Evolutionary conservation across 2,113 vertebrate species (phyloP).

Genomic region (Murina feae): DNA sequence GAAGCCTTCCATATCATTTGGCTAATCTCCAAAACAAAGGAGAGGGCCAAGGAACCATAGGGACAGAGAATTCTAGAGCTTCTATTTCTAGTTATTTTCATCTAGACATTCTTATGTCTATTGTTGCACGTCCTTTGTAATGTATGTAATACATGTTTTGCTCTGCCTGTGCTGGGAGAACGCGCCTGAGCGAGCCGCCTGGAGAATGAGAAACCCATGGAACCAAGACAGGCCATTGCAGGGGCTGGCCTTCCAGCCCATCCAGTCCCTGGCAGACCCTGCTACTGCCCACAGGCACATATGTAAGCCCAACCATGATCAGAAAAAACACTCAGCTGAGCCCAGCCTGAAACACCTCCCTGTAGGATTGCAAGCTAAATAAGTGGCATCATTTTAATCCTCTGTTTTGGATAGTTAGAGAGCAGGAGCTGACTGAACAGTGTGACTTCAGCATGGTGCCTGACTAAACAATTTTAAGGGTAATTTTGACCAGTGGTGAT

Average conservation of each 20-base stretch:
- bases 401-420: too few species aligned
- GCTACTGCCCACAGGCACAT: neutral
- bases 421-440: neutral
- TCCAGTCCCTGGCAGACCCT: neutral
- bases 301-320: neutral
- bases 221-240: neutral
- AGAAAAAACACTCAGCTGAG: neutral
- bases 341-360: neutral
- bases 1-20: neutral
- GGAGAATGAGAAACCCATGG: neutral
- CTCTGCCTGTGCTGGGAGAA: neutral
- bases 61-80: neutral
- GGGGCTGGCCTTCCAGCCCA: neutral
- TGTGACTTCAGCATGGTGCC: neutral
- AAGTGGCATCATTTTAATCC: neutral
- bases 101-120: neutral
- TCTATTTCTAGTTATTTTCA: neutral
- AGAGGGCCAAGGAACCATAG: accelerated
- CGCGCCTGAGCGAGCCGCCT: neutral
- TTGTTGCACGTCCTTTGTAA: neutral
- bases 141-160: neutral
- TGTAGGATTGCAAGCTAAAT: neutral
- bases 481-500: neutral
- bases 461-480: neutral
- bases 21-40: neutral